A percentile compares a stretch with the other conserved stretches of the same genome.
Conservation (phyloP, 2,797 vertebrate species). For the Coreius guichenoti region DNA sequence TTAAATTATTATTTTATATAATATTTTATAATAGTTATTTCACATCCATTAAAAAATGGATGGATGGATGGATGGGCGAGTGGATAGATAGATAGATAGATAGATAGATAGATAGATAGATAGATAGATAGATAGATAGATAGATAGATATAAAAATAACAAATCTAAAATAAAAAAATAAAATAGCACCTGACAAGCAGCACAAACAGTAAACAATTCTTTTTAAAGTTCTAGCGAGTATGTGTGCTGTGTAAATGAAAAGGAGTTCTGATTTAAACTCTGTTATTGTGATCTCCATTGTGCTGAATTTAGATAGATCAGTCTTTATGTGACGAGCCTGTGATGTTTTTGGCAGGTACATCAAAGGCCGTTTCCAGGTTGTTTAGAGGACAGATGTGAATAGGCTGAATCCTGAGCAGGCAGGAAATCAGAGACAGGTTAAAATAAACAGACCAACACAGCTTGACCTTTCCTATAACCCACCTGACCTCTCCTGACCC, state of each 20-base stretch:
- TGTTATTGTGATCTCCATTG: neutral
- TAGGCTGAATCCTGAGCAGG: slow-evolving; percentile 58
- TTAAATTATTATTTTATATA: no score
- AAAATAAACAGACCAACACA: slow-evolving; percentile 81
- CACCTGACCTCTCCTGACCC: slow-evolving; percentile 75
- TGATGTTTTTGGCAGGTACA: slow-evolving; percentile 43
- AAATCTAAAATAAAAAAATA: neutral
- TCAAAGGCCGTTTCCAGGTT: slow-evolving; percentile 45
- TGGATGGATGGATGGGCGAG: neutral
- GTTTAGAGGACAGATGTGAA: slow-evolving; percentile 46
- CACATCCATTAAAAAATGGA: neutral
- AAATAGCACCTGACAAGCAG: neutral
- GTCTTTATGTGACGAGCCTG: slow-evolving; percentile 10
- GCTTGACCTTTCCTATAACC: slow-evolving; percentile 68
- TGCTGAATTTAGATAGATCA: slow-evolving; percentile 26
- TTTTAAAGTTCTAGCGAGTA: neutral
- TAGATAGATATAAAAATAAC: neutral
- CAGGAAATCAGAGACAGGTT: slow-evolving; percentile 82
- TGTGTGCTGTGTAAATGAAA: neutral
- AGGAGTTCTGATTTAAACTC: slow-evolving; percentile 17
- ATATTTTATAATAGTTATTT: no score
- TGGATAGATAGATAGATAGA: neutral
- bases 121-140: neutral
- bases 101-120: neutral
- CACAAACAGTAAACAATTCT: neutral